phyloP scores from a whole-genome alignment of 2,888 invertebrate species.

The Pelosia muscerda region DNA sequence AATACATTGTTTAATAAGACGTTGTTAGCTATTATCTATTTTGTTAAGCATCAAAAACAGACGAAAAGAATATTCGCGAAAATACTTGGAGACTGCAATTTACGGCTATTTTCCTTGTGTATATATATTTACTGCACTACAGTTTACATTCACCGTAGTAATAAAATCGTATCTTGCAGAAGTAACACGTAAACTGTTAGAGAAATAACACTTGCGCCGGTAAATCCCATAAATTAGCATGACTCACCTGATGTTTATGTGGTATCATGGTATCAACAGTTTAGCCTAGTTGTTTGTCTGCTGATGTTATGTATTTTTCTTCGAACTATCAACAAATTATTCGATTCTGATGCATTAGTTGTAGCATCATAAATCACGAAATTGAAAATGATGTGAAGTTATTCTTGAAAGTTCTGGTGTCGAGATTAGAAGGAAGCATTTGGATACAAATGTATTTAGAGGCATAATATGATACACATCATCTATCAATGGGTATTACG shows the following conservation, averaged over 20 bases:
- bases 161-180: slow-evolving; percentile 25
- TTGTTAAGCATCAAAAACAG: background rate
- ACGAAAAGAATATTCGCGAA: background rate
- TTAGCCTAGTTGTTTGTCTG: background rate
- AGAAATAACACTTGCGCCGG: slow-evolving; percentile 26
- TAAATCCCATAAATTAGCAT: slow-evolving; percentile 27
- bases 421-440: background rate
- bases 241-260: slow-evolving; percentile 29
- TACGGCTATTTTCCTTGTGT: slow-evolving; percentile 10
- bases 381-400: background rate
- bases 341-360: background rate
- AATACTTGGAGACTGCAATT: slow-evolving; percentile 23
- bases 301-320: background rate
- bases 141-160: slow-evolving; percentile 19
- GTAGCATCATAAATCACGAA: background rate
- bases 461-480: background rate
- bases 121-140: slow-evolving; percentile 24
- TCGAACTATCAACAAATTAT: background rate
- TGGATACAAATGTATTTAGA: background rate
- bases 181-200: slow-evolving; percentile 27
- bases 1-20: background rate
- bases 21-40: background rate
- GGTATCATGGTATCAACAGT: background rate
- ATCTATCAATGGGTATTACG: too few species aligned
- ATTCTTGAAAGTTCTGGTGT: background rate